These are phyloP conservation scores for Calidris pygmaea DNA, from an alignment of 2,113 vertebrate genomes.

Conservation along the genomic window DNA sequence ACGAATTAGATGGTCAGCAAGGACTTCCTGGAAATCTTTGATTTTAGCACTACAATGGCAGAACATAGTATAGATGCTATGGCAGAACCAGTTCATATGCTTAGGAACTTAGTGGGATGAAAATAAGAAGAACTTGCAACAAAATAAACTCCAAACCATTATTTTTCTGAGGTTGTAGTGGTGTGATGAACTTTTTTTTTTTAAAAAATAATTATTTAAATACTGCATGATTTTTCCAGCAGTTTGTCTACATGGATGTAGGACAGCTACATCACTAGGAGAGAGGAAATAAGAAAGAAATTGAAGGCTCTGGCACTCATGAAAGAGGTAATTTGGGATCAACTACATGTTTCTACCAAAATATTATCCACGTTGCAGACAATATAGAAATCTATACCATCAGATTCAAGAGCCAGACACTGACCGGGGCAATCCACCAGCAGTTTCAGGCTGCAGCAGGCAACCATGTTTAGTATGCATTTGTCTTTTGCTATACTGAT, in stretches of 20 bases:
- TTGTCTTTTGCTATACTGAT: not conserved
- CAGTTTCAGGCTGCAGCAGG: not conserved
- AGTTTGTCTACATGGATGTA: not conserved
- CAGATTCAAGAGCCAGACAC: not conserved
- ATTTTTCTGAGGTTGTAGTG: not conserved
- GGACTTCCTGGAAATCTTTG: not conserved
- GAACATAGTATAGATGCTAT: not conserved
- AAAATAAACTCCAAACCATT: not conserved
- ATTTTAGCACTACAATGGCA: not conserved
- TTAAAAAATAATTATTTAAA: not conserved
- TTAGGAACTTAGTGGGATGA: not conserved
- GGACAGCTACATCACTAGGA: not conserved
- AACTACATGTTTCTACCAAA: not conserved
- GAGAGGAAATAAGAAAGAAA: not conserved
- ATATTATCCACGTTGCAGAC: not conserved
- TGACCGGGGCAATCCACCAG: not conserved
- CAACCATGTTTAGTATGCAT: not conserved
- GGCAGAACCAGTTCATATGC: not conserved
- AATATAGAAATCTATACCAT: not conserved
- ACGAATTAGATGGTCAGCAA: not conserved
- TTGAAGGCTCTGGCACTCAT: not conserved
- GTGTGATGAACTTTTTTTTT: no score
- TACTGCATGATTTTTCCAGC: not conserved
- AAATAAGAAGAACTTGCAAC: not conserved
- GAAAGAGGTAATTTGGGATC: not conserved